Conservation (phyloP, 2,797 vertebrate genomes). For the Otus scops region DNA sequence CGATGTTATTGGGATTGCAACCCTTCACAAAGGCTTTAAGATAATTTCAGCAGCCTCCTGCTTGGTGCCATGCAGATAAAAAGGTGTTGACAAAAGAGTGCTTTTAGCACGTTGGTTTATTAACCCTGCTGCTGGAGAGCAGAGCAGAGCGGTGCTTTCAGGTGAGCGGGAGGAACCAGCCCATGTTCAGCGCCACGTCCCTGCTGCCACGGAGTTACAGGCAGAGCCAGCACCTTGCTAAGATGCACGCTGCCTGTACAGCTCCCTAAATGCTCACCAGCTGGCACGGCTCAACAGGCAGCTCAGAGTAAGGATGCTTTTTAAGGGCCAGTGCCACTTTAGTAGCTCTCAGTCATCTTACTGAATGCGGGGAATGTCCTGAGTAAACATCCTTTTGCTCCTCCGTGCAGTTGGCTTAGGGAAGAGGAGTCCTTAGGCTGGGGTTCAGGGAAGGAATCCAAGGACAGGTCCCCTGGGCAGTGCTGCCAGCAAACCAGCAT, state of each 20-base stretch:
- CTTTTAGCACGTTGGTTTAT: neutral
- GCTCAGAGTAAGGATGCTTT: neutral
- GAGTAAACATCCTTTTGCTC: neutral
- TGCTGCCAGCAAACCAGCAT: neutral
- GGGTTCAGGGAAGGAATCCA: neutral
- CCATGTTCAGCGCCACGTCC: neutral
- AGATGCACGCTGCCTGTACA: neutral
- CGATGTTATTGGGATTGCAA: rapidly evolving
- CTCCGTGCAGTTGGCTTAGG: neutral
- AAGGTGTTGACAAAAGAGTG: neutral
- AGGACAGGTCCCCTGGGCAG: neutral
- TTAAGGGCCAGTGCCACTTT: neutral
- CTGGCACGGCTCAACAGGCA: neutral
- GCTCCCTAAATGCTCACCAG: neutral
- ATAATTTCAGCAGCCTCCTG: neutral
- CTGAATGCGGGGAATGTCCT: neutral
- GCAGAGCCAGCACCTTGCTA: neutral
- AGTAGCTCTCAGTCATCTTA: neutral
- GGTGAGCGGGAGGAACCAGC: neutral
- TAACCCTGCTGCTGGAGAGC: neutral
- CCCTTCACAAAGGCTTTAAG: neutral
- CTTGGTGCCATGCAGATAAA: neutral
- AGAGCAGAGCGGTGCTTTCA: neutral
- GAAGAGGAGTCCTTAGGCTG: neutral
- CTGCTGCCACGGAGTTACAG: neutral